Conservation (phyloP, 2,113 vertebrate genomes). For the Rhagologus leucostigma region DNA sequence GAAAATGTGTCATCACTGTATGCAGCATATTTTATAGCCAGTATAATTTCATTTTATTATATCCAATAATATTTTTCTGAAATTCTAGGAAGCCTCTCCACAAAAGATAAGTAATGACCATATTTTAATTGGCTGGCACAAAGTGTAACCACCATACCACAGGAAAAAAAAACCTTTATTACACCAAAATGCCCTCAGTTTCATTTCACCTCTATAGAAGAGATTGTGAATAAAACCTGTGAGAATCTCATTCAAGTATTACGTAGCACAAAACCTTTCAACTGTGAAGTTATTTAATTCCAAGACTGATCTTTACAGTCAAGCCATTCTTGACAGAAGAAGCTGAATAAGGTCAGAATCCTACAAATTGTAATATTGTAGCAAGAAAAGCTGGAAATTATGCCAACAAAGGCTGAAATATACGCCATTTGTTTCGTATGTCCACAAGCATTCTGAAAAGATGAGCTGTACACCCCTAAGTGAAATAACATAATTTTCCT, state of each 20-base stretch:
- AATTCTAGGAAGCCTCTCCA: constrained; percentile 46
- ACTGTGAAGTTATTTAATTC: neutral
- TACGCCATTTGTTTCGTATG: neutral
- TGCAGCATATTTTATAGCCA: constrained; percentile 20
- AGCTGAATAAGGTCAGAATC: neutral
- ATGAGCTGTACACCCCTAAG: neutral
- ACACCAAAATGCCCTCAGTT: neutral
- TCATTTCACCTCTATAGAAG: neutral
- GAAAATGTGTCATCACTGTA: constrained; percentile 14
- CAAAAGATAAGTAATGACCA: constrained; percentile 10
- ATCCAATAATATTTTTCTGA: constrained; percentile 51
- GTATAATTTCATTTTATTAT: constrained; percentile 34
- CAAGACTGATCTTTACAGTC: neutral
- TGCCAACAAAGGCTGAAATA: neutral
- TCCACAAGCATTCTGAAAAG: neutral
- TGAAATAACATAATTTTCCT: neutral
- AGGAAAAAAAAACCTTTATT: neutral
- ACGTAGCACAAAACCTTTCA: neutral
- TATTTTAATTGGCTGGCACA: constrained; percentile 14
- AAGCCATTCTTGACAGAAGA: neutral
- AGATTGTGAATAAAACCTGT: neutral
- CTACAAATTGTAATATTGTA: neutral
- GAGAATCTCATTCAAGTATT: neutral
- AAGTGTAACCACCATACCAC: neutral
- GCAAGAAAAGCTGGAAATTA: neutral